These are phyloP conservation scores for Pantherophis alleghaniensis DNA, from an alignment of 2,797 vertebrate genomes.

Conservation along the genomic window DNA sequence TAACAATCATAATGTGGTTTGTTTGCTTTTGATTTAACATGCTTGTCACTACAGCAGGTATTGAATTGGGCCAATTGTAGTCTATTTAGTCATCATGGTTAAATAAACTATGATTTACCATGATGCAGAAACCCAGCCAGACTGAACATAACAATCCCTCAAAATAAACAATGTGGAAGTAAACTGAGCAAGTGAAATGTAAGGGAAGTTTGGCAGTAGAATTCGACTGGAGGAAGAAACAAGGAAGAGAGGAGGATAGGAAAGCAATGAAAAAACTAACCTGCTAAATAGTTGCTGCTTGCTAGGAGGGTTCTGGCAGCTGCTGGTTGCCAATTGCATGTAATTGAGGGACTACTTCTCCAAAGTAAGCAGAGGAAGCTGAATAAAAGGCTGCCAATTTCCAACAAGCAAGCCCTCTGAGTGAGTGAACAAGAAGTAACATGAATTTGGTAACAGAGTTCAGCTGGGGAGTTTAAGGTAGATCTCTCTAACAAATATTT, in stretches of 20 bases:
- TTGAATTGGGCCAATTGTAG: background rate
- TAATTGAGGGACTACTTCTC: background rate
- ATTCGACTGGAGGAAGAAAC: background rate
- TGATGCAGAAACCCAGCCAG: background rate
- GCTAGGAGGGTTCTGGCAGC: background rate
- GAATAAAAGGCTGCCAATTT: background rate
- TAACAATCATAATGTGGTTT: background rate
- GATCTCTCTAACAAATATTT: background rate
- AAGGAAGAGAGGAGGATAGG: background rate
- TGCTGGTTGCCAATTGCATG: background rate
- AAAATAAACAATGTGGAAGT: background rate
- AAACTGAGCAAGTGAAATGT: background rate
- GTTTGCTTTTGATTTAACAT: background rate
- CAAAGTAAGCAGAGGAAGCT: background rate
- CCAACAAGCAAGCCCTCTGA: background rate
- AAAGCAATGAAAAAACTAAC: background rate
- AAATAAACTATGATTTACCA: background rate
- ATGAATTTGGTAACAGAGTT: background rate
- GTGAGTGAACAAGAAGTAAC: background rate
- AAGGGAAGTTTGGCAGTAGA: background rate
- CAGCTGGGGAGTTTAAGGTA: background rate
- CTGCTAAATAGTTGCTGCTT: background rate
- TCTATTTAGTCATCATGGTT: background rate
- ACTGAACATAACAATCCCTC: background rate
- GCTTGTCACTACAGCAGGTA: background rate